Base-by-base conservation (phyloP, 2,888 invertebrate species). In the Euspilapteryx auroguttella region DNA sequence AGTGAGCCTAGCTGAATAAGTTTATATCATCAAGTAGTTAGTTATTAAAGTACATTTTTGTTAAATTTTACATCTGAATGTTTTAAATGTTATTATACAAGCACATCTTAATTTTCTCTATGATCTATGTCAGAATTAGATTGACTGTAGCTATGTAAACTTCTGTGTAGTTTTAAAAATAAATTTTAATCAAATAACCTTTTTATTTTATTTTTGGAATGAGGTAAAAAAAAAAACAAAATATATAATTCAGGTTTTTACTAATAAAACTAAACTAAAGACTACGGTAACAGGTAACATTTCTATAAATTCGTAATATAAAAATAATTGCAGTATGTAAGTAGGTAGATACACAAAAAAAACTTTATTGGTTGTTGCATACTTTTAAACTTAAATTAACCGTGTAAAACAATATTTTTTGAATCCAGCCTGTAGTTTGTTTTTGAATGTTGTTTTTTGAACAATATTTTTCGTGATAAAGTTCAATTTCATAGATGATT, bases 41-140 rank as follows among this genome's bases (percentile, higher is more conserved):
- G 52, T 65, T 68, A 54, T 55, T 63, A 71, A 73, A 73, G 73
- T 69, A 73, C 73, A 73, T 73, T 69, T 59, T 63, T 66, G 66
- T 68, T 66, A 51, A 58, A 54, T 40, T 14, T 58, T 59, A 55
- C 51, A 54, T n/a, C n/a, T n/a, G n/a, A n/a, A n/a, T n/a, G n/a
- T n/a, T 55, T 53, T 50, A 49, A 56, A 54, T 39, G 42, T 51
- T 53, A 50, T 55, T 20, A 12, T 24, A 55, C 54, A 50, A 51
- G 57, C 64, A 64, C 62, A 59, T 55, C 50, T 55, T 56, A 49
- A 45, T 61, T 68, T 56, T 49, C 57, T 63, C 55, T 54, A 55
- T 59, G 64, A 58, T 55, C 58, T 62, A 63, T 49, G 55, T 55
- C 54, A 44, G 52, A 55, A 56, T 45, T 62, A 61, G 58, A 53